Evolutionary conservation across 2,888 invertebrate genomes (phyloP), one percentile per base, ranked within the genome.

Genomic region (Caenorhabditis sp.): DNA sequence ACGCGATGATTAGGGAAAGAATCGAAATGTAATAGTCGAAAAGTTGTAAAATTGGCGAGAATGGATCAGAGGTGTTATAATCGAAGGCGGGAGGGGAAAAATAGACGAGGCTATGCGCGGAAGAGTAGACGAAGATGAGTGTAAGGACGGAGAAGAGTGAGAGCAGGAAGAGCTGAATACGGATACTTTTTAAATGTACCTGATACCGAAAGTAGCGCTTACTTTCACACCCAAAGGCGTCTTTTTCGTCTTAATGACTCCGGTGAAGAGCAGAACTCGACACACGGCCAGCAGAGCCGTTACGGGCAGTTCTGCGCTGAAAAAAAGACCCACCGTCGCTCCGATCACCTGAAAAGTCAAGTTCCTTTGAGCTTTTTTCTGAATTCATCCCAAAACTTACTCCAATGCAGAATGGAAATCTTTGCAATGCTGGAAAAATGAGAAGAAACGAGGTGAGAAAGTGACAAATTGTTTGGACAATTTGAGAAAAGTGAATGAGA

Each of bases 1-100:
- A 39, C 15, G 15, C 39, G 13, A 55, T 46, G 6, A 27, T 37
- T n/a, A 65, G n/a, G 22, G 35, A 15, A 0, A 55, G 6, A 7
- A 37, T 43, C 22, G 53, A 43, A 45, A 30, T 24, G 3, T n/a
- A n/a, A n/a, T n/a, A n/a, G n/a, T n/a, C n/a, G n/a, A n/a, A n/a
- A n/a, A n/a, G n/a, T n/a, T n/a, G n/a, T n/a, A n/a, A n/a, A n/a
- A n/a, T n/a, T n/a, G n/a, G n/a, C n/a, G 59, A 59, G 37, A 59
- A 59, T 15, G 35, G n/a, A n/a, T n/a, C n/a, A n/a, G n/a, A n/a
- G n/a, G n/a, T n/a, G n/a, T n/a, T n/a, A n/a, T n/a, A n/a, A 17
- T 66, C 45, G n/a, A 46, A 66, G 17, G 43, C 56, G 13, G 65
- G 65, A 8, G 56, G 39, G 0, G 22, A 15, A 20, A 66, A 56